phyloP scores from a whole-genome alignment of 2,888 invertebrate genomes.

The Fabriciana adippe region DNA sequence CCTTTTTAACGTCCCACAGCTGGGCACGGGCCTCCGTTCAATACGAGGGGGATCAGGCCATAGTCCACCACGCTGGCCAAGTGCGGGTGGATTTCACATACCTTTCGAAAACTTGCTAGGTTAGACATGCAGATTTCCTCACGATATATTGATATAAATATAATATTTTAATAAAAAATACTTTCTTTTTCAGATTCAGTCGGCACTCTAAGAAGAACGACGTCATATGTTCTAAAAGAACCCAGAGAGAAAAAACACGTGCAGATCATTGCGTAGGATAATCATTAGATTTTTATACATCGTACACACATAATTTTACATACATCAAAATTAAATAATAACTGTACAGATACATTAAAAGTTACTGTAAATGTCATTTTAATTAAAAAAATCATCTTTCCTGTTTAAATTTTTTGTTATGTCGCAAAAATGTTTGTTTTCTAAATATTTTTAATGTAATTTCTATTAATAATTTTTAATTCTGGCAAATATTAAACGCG shows the following conservation, averaged over 20 bases:
- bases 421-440: too few species aligned
- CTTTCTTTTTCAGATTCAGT: slow-evolving; percentile 57
- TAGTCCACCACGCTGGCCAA: too few species aligned
- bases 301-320: slow-evolving; percentile 1
- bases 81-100: too few species aligned
- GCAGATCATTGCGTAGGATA: slow-evolving; percentile 60
- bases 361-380: slow-evolving; percentile 3
- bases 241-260: slow-evolving; percentile 74
- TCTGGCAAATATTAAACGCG: too few species aligned
- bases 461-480: too few species aligned
- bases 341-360: not conserved
- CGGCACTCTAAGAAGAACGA: slow-evolving; percentile 66
- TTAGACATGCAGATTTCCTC: too few species aligned
- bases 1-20: too few species aligned
- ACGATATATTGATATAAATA: too few species aligned
- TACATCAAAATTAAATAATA: not conserved
- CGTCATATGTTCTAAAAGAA: slow-evolving; percentile 72
- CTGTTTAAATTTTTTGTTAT: not conserved
- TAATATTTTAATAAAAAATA: not conserved
- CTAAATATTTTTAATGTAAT: too few species aligned
- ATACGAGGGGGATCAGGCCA: too few species aligned
- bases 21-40: too few species aligned
- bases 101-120: too few species aligned
- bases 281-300: slow-evolving; percentile 19
- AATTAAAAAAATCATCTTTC: not conserved